Base-by-base conservation (phyloP, 2,797 vertebrate species). In the Dendrocincla fuliginosa region DNA sequence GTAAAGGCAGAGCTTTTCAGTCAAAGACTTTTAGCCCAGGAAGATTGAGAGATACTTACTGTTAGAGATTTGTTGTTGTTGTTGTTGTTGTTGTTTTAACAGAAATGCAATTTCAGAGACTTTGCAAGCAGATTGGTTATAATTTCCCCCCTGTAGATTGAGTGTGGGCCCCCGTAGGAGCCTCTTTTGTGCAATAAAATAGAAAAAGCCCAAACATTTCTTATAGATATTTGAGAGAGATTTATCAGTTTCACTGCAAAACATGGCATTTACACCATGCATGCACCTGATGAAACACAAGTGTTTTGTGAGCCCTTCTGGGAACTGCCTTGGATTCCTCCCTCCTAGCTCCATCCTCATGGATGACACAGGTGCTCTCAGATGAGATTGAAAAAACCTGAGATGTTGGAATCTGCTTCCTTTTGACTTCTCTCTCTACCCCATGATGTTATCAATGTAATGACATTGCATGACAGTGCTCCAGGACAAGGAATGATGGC, bases 41-140 rank as follows among this genome's bases (percentile, higher is more conserved):
- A 91, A 96, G 87, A 49, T 3, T 67, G 88, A 91, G 84, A 95
- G 37, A 82, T 64, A 61, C 13, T 86, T 71, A 30, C 39, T n/a
- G 44, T 27, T 46, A 20, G 78, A 74, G 44, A 10, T 23, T 23
- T 65, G 46, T 49, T 46, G 27, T 44, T 28, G 28, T 27, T 46
- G 27, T 44, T 28, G 28, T 27, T 76, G 33, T 27, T 78, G 33
- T 55, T 52, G 5, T 79, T 83, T 79, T 37, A 60, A n/a, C 42
- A 89, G 74, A 87, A 87, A 84, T 10, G 27, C 49, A 82, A 50
- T 83, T 92, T 82, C 76, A 60, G 84, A 71, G 74, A 60, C 81
- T 82, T 91, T 63, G 63, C 35, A 56, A 80, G 82, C 19, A 67
- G 64, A 65, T 89, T 75, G 89, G 67, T 90, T 91, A 42, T 47